phyloP scores from a whole-genome alignment of 2,888 invertebrate species.

The Ichneumon xanthorius region DNA sequence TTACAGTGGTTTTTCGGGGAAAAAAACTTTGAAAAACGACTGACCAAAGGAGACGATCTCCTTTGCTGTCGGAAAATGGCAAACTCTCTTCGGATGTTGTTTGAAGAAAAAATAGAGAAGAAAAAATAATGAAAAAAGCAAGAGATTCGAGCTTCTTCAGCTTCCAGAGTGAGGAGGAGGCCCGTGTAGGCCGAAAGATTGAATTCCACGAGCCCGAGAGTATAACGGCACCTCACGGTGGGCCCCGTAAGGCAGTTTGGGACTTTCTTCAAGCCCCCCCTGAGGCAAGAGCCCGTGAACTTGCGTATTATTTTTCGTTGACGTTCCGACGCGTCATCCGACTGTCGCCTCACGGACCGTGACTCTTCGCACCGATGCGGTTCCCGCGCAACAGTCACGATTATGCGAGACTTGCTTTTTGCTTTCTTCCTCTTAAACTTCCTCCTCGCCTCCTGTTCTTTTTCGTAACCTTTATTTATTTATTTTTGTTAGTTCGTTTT shows the following conservation, averaged over 20 bases:
- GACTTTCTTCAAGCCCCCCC: slow-evolving; percentile 51
- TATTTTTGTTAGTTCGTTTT: background rate
- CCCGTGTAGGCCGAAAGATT: slow-evolving; percentile 28
- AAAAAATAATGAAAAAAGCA: slow-evolving; percentile 8
- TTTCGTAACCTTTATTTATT: background rate
- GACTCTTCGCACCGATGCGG: slow-evolving; percentile 50
- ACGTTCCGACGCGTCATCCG: slow-evolving; percentile 41
- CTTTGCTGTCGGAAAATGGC: too few relatives aligned
- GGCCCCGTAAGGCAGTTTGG: slow-evolving; percentile 50
- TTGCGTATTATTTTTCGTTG: slow-evolving; percentile 42
- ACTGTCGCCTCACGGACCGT: slow-evolving; percentile 1
- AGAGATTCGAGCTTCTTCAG: slow-evolving; percentile 14
- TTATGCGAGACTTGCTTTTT: slow-evolving; percentile 39
- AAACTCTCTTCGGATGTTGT: background rate
- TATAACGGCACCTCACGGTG: slow-evolving; percentile 62
- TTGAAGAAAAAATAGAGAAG: background rate
- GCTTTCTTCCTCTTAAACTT: slow-evolving; percentile 23
- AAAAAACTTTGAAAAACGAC: too few relatives aligned
- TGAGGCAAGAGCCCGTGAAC: background rate
- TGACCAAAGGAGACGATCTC: too few relatives aligned
- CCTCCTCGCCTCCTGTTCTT: slow-evolving; percentile 2
- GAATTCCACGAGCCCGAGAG: slow-evolving; percentile 45
- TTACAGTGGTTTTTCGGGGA: too few relatives aligned
- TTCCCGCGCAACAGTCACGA: slow-evolving; percentile 21
- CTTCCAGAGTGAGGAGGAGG: background rate